Evolutionary conservation across 2,113 vertebrate genomes (phyloP).

Genomic region (Oxyruncus cristatus): DNA sequence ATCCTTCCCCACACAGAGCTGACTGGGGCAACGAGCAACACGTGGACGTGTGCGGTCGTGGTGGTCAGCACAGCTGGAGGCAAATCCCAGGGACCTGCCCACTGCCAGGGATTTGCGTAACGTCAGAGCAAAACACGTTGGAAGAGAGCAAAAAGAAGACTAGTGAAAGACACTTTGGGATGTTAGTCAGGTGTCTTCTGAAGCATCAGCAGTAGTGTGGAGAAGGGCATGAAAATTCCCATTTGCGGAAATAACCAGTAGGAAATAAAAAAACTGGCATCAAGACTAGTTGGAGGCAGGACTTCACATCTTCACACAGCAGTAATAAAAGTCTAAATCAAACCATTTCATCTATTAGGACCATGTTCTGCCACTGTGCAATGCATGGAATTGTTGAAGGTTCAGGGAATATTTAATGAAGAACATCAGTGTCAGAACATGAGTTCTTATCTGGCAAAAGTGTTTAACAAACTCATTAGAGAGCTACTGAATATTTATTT

Average conservation of each 20-base stretch:
- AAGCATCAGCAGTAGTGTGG: background rate
- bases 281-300: background rate
- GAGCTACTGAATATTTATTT: background rate
- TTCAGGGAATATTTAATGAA: background rate
- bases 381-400: background rate
- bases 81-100: background rate
- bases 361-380: background rate
- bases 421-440: background rate
- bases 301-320: background rate
- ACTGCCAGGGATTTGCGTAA: background rate
- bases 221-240: background rate
- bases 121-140: background rate
- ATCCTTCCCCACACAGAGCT: background rate
- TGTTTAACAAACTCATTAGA: background rate
- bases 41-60: too few species aligned
- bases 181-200: background rate
- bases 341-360: background rate
- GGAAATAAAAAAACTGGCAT: background rate
- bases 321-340: background rate
- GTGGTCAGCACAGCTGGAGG: too few species aligned
- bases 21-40: too few species aligned
- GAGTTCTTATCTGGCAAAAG: background rate
- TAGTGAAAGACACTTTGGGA: background rate
- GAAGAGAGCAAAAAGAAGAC: background rate
- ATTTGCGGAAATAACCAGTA: background rate